Base-by-base conservation (phyloP, 2,113 vertebrate genomes). In the Circaetus cinerascens region DNA sequence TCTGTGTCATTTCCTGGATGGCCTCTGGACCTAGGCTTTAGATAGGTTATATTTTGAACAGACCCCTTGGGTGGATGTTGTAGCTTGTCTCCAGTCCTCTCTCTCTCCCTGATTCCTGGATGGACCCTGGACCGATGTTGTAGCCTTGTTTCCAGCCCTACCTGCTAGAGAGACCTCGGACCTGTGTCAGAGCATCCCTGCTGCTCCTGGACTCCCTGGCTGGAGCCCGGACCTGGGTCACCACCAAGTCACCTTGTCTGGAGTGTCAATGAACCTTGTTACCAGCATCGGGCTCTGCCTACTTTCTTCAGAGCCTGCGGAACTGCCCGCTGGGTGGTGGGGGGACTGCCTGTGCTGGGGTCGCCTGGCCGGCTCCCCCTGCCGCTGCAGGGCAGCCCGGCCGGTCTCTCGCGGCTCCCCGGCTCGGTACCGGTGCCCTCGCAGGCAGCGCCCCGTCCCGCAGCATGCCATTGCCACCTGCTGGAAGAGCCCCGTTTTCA, bases 71-170 rank as follows among this genome's bases (percentile, higher is more conserved):
- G 63, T 26, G 32, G 48, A 36, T 12, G 26, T 10, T 50, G 41
- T 12, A 25, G n/a, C 15, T 48, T 14, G 21, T 43, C 41, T 38
- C 21, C 36, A 27, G 64, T 9, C 12, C 22, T 32, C n/a, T 4
- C n/a, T 56, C 41, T 48, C 48, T 26, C n/a, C n/a, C 48, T 11
- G 36, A 12, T 38, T 22, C 34, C 53, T 3, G 45, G 38, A 3
- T 1, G 34, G 38, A 29, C 17, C 7, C 25, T 9, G n/a, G 23
- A 8, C 25, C 11, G 3, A 4, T 1, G 40, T 1, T 5, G 16
- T 4, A 30, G 56, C 41, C 36, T 15, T 40, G 36, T 9, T 27
- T 41, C 40, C 48, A 69, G 46, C 55, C 41, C n/a, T 5, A 1
- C n/a, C n/a, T 25, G 29, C 71, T 13, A 15, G 13, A 30, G 30